Evolutionary conservation across 2,797 vertebrate species (phyloP).

Genomic region (Danionella dracula): DNA sequence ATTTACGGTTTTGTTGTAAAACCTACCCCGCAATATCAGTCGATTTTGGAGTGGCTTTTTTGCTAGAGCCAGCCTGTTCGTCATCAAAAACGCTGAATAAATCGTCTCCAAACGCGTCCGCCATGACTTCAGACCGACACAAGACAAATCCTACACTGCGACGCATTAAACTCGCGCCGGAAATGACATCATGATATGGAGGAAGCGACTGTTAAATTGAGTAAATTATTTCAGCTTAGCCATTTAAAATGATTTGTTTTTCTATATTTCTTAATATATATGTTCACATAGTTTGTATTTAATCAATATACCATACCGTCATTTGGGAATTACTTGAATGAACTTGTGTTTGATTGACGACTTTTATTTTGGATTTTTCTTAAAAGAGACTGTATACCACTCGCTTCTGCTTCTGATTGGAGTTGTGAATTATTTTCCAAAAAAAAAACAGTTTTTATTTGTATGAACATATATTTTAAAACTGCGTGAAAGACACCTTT

Average conservation of each 20-base stretch:
- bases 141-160: constrained; percentile 54
- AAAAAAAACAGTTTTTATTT: not conserved
- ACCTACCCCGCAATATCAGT: constrained; percentile 62
- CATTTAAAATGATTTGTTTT: too few relatives aligned
- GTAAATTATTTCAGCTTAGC: too few relatives aligned
- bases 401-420: too few relatives aligned
- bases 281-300: too few relatives aligned
- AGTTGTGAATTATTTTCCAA: not conserved
- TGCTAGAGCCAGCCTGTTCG: constrained; percentile 67
- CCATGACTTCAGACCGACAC: constrained; percentile 69
- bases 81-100: constrained; percentile 95
- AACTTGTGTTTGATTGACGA: too few relatives aligned
- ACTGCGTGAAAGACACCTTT: not conserved
- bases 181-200: not conserved
- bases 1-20: too few relatives aligned
- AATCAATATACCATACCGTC: too few relatives aligned
- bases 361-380: too few relatives aligned
- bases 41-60: constrained; percentile 44
- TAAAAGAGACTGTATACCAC: too few relatives aligned
- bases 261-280: too few relatives aligned
- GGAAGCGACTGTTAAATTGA: too few relatives aligned
- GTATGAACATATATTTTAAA: not conserved
- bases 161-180: not conserved
- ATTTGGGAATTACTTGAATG: too few relatives aligned
- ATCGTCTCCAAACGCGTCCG: constrained; percentile 88